These are phyloP conservation scores for Sander vitreus DNA, from an alignment of 2,113 vertebrate species.

Conservation along the genomic window DNA sequence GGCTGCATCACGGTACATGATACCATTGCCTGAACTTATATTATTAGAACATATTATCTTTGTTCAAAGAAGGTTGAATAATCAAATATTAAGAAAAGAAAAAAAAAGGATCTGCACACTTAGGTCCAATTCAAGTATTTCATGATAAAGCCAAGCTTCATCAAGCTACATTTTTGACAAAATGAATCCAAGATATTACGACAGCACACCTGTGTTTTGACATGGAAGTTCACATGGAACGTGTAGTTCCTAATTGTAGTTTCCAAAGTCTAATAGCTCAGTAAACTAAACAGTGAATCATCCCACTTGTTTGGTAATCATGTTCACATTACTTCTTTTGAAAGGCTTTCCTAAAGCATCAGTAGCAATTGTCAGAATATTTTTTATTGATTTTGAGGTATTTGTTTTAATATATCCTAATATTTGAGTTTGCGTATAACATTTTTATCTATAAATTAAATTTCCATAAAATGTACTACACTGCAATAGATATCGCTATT, in stretches of 20 bases:
- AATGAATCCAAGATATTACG: background rate
- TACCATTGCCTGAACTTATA: background rate
- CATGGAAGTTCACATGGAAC: background rate
- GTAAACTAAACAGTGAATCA: background rate
- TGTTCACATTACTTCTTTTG: background rate
- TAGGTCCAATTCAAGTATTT: background rate
- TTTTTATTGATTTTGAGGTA: no score
- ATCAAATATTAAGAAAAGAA: background rate
- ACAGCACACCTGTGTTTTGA: background rate
- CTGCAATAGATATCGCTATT: background rate
- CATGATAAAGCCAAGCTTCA: background rate
- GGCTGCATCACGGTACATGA: background rate
- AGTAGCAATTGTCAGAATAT: no score
- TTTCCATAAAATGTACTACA: background rate
- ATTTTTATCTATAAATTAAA: no score
- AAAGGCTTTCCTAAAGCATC: background rate
- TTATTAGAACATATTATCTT: background rate
- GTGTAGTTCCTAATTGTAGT: background rate
- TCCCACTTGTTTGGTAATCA: background rate
- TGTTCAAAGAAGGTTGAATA: background rate
- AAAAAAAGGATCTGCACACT: background rate
- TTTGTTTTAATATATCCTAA: no score
- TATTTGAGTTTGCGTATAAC: no score
- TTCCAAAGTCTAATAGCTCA: background rate
- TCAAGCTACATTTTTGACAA: background rate